phyloP scores from a whole-genome alignment of 2,113 vertebrate genomes.

The Psammodynastes pulverulentus region DNA sequence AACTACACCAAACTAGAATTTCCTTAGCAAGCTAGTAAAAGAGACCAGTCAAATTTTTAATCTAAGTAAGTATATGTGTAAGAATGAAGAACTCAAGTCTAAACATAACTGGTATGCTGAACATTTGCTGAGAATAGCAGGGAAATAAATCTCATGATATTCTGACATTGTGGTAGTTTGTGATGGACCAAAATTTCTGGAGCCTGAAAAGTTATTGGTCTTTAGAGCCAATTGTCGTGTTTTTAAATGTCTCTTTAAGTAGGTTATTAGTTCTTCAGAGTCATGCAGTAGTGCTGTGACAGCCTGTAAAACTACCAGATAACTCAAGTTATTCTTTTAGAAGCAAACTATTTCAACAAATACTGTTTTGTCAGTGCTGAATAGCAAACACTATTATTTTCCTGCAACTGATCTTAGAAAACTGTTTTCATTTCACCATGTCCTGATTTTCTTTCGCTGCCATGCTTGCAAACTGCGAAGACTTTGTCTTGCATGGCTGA shows the following conservation, averaged over 20 bases:
- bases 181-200: neutral
- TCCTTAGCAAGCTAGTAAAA: neutral
- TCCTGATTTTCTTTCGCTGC: slow-evolving; percentile 10
- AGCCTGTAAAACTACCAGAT: neutral
- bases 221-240: neutral
- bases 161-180: neutral
- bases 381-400: slow-evolving; percentile 26
- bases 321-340: neutral
- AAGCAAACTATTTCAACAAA: neutral
- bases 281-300: neutral
- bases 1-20: neutral
- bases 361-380: slow-evolving; percentile 8
- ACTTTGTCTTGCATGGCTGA: neutral
- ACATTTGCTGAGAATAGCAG: neutral
- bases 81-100: neutral
- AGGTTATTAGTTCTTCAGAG: neutral
- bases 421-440: slow-evolving; percentile 15
- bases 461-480: slow-evolving; percentile 8
- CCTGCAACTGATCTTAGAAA: slow-evolving; percentile 18
- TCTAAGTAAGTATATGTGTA: neutral
- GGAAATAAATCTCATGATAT: neutral
- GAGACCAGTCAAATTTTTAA: neutral
- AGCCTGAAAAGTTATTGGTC: neutral
- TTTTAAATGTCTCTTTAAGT: neutral
- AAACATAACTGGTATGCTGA: neutral